A percentile compares a stretch with the other conserved stretches of the same genome.
Conservation (phyloP, 2,888 invertebrate genomes). For the Opisthograptis luteolata region DNA sequence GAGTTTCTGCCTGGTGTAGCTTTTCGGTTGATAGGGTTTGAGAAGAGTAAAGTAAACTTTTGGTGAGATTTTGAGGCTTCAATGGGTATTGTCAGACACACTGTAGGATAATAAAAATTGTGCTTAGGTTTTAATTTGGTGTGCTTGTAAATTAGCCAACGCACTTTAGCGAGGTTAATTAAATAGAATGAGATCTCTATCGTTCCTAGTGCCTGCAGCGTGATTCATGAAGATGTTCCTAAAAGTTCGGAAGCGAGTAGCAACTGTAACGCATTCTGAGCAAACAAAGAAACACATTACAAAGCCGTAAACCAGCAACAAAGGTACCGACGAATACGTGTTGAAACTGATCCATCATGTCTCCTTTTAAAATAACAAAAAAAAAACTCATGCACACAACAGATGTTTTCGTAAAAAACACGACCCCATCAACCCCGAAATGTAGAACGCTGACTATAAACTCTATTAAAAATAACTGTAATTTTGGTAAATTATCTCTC, state of each 20-base stretch:
- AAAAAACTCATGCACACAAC: constrained; percentile 79
- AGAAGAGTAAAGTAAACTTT: constrained; percentile 4
- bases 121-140: not conserved
- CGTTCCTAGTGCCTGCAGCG: constrained; percentile 12
- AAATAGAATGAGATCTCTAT: constrained; percentile 22
- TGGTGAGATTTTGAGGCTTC: not conserved
- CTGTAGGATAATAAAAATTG: not conserved
- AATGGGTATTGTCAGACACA: too few relatives aligned
- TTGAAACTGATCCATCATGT: constrained; percentile 85
- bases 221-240: constrained; percentile 46
- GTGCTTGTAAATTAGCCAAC: constrained; percentile 1
- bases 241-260: constrained; percentile 66
- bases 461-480: constrained; percentile 76
- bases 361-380: constrained; percentile 83
- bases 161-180: constrained; percentile 14
- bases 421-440: constrained; percentile 67
- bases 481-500: constrained; percentile 72
- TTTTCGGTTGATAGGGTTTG: constrained; percentile 40
- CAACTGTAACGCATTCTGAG: constrained; percentile 74
- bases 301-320: constrained; percentile 81
- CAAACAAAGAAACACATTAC: constrained; percentile 84
- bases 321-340: constrained; percentile 80
- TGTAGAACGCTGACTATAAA: constrained; percentile 66
- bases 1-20: constrained; percentile 50
- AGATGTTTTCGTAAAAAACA: constrained; percentile 81